Percentiles rank a stretch among this genome's conserved stretches.
These are phyloP conservation scores for Nymphicus hollandicus DNA, from an alignment of 2,113 vertebrate genomes.

Conservation along the genomic window DNA sequence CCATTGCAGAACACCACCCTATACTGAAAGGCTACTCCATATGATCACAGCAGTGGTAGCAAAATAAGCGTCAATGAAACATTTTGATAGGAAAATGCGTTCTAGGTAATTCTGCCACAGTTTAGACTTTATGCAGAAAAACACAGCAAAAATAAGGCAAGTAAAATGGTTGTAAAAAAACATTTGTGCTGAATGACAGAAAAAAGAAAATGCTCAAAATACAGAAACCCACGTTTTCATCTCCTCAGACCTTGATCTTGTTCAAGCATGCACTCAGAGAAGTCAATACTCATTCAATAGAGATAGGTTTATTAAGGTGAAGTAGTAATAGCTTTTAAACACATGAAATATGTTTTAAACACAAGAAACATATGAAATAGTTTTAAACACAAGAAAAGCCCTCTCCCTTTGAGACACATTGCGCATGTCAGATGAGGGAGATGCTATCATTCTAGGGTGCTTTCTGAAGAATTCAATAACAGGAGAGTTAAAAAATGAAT, in stretches of 20 bases:
- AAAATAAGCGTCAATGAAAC: neutral
- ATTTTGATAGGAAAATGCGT: neutral
- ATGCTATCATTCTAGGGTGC: neutral
- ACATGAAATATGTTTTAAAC: neutral
- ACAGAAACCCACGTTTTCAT: neutral
- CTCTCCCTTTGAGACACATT: neutral
- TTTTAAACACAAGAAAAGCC: neutral
- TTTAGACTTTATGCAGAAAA: neutral
- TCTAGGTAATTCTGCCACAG: neutral
- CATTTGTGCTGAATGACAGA: neutral
- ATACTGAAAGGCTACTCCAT: neutral
- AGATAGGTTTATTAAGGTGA: neutral
- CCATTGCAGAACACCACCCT: neutral
- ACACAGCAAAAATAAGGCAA: neutral
- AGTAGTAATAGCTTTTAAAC: neutral
- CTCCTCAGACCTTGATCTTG: neutral
- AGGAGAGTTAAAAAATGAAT: neutral
- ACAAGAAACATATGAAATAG: too few relatives aligned
- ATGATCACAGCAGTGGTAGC: neutral
- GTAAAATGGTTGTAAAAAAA: neutral
- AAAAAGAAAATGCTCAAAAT: fast-evolving
- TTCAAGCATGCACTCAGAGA: neutral
- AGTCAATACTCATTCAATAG: neutral
- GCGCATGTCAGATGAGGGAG: neutral
- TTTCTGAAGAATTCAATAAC: neutral